These are phyloP conservation scores for Sminthurides bifidus DNA, from an alignment of 1,140 invertebrate species.

Conservation along the genomic window DNA sequence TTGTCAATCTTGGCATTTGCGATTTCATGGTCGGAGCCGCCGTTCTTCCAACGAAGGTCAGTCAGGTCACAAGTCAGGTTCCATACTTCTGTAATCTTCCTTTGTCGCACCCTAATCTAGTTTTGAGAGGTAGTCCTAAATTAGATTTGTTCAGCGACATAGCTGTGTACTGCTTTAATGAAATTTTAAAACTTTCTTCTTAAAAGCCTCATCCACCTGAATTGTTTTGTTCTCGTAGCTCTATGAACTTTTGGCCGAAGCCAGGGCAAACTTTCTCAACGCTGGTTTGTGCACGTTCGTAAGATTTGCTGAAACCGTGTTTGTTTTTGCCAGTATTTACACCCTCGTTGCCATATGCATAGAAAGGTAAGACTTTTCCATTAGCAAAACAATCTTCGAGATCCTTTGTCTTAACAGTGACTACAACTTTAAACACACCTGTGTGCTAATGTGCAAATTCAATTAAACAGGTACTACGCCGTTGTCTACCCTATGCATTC, in stretches of 20 bases:
- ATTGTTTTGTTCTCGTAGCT: conserved; percentile 27
- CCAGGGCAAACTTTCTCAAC: conserved; percentile 37
- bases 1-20: conserved; percentile 41
- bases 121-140: not conserved
- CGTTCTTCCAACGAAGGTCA: conserved; percentile 40
- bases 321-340: conserved; percentile 37
- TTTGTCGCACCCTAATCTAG: not conserved
- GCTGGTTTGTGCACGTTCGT: conserved; percentile 38
- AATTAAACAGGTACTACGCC: conserved; percentile 40
- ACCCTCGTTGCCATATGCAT: conserved; percentile 42
- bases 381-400: not conserved
- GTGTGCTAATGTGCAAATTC: not conserved
- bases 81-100: not conserved
- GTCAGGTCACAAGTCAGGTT: too few species aligned
- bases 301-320: conserved; percentile 37
- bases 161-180: not conserved
- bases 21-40: conserved; percentile 41
- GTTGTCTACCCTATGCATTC: conserved; percentile 41
- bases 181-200: not conserved
- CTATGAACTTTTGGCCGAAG: conserved; percentile 40
- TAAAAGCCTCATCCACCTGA: not conserved
- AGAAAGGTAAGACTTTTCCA: conserved; percentile 39
- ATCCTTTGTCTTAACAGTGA: too few species aligned
- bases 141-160: not conserved
- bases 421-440: too few species aligned